These are phyloP conservation scores for Condylura cristata DNA, from an alignment of 2,113 vertebrate species.

Conservation along the genomic window DNA sequence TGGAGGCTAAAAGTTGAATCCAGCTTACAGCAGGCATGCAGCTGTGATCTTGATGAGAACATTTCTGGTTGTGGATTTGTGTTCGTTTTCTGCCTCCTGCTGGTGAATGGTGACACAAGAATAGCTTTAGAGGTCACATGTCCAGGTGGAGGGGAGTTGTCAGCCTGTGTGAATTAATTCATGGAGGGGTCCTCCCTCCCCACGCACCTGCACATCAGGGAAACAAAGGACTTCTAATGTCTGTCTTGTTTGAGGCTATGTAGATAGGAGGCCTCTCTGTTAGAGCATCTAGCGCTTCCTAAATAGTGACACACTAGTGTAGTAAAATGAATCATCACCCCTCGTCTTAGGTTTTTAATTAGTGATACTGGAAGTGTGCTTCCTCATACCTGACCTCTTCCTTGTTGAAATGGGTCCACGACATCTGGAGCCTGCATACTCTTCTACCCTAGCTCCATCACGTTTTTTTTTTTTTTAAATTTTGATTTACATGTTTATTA, in stretches of 20 bases:
- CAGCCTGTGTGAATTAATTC: background rate
- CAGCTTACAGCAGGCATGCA: background rate
- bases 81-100: background rate
- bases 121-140: background rate
- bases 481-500: background rate
- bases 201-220: background rate
- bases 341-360: background rate
- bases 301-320: background rate
- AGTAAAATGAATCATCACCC: background rate
- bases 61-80: background rate
- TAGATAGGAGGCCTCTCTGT: background rate
- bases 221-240: background rate
- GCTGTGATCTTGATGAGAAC: background rate
- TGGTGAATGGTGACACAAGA: background rate
- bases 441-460: background rate
- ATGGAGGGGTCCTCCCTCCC: background rate
- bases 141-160: background rate
- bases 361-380: background rate
- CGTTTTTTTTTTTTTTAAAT: background rate
- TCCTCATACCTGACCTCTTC: background rate
- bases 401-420: background rate
- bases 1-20: background rate
- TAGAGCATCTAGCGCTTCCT: background rate
- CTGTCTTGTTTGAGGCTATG: background rate
- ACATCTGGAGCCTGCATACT: background rate